Evolutionary conservation across 2,113 vertebrate species (phyloP), one percentile per base, ranked within the genome.

Genomic region (Forbesichthys papilliferus): DNA sequence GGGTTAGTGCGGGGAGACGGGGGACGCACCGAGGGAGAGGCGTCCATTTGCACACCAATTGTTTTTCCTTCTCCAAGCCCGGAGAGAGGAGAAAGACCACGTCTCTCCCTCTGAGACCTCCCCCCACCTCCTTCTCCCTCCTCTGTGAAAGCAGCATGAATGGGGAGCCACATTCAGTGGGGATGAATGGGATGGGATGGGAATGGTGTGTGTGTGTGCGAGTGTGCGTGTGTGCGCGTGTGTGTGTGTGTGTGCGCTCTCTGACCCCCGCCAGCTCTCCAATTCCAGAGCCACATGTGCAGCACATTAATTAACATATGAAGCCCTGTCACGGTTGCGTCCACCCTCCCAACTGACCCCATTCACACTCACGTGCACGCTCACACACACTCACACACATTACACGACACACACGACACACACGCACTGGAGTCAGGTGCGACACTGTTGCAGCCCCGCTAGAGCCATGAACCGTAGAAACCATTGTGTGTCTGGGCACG

Each of bases 1-100:
- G 68, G 76, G 74, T 78, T 71, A 11, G 78, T 60, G 48, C 71
- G 69, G 75, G 71, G 73, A 62, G 65, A 78, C 76, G 69, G 13
- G 79, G 78, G 73, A 57, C 16, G 83, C 81, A 90, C 89, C 86
- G 88, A 86, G 84, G 83, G 78, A 89, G 87, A 88, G 77, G 80
- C 78, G 87, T 72, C 87, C 88, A 92, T 93, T 91, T 92, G 90
- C 90, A 92, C 91, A 90, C 87, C 89, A 92, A 92, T 93, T 92
- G 90, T 92, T 91, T 91, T 90, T 89, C 77, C 83, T 84, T 90
- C 86, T 85, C 74, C 75, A 18, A 83, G 79, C 82, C 82, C 82
- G 85, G 82, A 78, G 67, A 87, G 84, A 87, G 86, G 84, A 90
- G 87, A 90, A 90, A 90, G 77, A 84, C 87, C 83, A 89, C 87